These are phyloP conservation scores for Drosophila mayri DNA, from an alignment of 1,140 invertebrate genomes.

Conservation along the genomic window DNA sequence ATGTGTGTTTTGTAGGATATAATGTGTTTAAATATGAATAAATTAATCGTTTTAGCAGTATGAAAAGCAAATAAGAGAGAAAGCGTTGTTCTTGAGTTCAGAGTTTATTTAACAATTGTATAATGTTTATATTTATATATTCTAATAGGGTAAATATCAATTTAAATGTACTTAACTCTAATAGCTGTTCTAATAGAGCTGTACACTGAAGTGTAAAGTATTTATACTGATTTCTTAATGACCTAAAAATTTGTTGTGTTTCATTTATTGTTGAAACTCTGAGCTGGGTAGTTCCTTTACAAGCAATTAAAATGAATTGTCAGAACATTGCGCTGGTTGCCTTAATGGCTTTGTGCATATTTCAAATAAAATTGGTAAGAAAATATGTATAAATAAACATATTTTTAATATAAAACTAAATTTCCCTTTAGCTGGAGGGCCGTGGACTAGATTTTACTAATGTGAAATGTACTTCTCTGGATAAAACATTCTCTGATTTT, in stretches of 20 bases:
- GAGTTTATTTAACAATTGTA: background rate
- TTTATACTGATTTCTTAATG: background rate
- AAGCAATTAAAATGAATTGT: background rate
- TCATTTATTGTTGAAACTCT: background rate
- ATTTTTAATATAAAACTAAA: no score
- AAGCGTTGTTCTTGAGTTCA: background rate
- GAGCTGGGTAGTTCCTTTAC: background rate
- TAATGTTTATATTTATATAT: background rate
- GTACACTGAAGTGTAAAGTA: background rate
- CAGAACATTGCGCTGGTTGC: background rate
- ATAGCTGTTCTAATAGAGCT: background rate
- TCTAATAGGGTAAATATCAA: no score
- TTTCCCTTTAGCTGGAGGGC: background rate
- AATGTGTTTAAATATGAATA: constrained; percentile 63
- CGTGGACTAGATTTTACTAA: constrained; percentile 19
- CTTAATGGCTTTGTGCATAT: background rate
- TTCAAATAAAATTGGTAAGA: constrained; percentile 5
- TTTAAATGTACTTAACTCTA: background rate
- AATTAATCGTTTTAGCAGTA: constrained; percentile 74
- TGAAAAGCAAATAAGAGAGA: background rate
- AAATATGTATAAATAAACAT: no score
- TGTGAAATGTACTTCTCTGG: constrained; percentile 12
- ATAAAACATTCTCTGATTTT: background rate
- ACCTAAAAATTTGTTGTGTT: background rate
- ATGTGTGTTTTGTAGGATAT: constrained; percentile 65